Evolutionary conservation across 2,113 vertebrate genomes (phyloP).

Genomic region (Odocoileus virginianus): DNA sequence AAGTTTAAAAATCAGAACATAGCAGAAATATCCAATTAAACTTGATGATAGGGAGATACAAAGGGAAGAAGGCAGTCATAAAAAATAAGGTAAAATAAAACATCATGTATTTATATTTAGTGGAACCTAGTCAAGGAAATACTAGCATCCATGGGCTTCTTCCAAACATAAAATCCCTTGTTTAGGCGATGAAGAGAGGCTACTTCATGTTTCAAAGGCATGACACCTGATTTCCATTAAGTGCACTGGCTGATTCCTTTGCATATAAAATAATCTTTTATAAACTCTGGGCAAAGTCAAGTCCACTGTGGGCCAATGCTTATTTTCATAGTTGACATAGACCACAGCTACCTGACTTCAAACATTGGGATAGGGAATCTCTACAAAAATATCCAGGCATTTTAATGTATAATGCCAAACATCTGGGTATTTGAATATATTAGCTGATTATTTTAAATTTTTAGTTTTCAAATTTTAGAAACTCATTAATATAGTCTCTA

Average conservation of each 20-base stretch:
- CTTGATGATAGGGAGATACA: not conserved
- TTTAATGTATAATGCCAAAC: not conserved
- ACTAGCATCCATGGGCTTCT: not conserved
- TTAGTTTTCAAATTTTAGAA: slow-evolving; percentile 6
- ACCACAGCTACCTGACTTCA: slow-evolving; percentile 36
- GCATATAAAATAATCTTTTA: not conserved
- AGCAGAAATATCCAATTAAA: not conserved
- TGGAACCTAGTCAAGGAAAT: not conserved
- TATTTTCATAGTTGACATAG: slow-evolving; percentile 7
- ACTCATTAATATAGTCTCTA: slow-evolving; percentile 8
- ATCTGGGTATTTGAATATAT: slow-evolving; percentile 6
- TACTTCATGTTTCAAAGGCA: not conserved
- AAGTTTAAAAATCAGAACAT: not conserved
- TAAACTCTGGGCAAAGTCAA: slow-evolving; percentile 10
- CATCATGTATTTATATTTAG: not conserved
- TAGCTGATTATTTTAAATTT: not conserved
- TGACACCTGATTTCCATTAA: slow-evolving; percentile 20
- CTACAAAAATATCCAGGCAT: not conserved
- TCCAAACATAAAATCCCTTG: not conserved
- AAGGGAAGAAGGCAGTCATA: not conserved
- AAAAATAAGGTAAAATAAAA: not conserved
- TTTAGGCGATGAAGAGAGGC: not conserved
- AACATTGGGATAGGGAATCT: not conserved
- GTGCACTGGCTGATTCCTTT: not conserved
- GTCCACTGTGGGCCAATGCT: not conserved